Conservation (phyloP, 2,113 vertebrate genomes). For the Calonectris borealis region DNA sequence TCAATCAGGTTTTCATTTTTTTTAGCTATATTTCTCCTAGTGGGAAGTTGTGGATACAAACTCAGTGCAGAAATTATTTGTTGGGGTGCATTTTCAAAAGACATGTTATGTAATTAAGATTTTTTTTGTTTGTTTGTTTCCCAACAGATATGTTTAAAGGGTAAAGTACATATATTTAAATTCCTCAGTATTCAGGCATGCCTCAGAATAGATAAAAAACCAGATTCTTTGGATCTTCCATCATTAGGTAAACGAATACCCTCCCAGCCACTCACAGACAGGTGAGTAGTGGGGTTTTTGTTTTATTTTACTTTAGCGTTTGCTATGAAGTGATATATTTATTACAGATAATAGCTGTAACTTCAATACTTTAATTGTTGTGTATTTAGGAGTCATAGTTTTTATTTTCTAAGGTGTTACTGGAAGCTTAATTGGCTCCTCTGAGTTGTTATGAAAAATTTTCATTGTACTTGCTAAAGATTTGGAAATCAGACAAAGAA, state of each 20-base stretch:
- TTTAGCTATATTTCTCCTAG: background rate
- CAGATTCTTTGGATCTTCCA: conserved; percentile 94
- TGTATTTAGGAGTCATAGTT: background rate
- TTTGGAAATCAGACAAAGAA: background rate
- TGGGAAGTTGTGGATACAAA: background rate
- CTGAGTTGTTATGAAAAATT: background rate
- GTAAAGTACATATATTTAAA: conserved; percentile 98
- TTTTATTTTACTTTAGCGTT: background rate
- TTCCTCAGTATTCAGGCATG: conserved; percentile 93
- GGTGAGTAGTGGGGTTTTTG: conserved; percentile 59
- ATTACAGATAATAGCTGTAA: background rate
- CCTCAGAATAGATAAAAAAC: conserved; percentile 94
- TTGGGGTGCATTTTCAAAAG: background rate
- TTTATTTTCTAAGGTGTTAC: background rate
- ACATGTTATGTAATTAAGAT: background rate
- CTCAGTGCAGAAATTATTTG: background rate
- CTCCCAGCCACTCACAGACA: conserved; percentile 94
- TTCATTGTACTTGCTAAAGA: background rate
- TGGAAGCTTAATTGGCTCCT: background rate
- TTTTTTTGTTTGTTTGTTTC: background rate
- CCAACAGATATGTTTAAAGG: conserved; percentile 95
- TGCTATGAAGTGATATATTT: background rate
- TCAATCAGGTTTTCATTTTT: background rate
- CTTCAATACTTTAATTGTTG: background rate
- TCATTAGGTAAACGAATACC: conserved; percentile 89